Evolutionary conservation across 2,888 invertebrate species (phyloP).

Genomic region (Invenusta paracnida): DNA sequence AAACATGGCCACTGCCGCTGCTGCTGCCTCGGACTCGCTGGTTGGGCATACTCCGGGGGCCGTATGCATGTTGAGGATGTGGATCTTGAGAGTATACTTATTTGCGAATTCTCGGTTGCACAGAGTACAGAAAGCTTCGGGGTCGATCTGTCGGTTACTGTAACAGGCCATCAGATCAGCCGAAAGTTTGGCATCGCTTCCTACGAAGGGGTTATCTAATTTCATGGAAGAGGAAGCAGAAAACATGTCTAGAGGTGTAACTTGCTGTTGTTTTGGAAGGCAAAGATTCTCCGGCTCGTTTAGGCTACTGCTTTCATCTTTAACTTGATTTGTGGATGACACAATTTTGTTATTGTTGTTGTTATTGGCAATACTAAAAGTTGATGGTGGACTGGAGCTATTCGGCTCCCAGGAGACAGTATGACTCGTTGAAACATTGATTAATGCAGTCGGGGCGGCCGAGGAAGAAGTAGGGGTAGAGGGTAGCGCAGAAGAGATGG

Average conservation of each 20-base stretch:
- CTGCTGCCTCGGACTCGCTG: background rate
- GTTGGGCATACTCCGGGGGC: no score
- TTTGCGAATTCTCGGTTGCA: constrained; percentile 62
- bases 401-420: background rate
- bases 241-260: background rate
- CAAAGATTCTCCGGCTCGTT: constrained; percentile 17
- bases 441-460: background rate
- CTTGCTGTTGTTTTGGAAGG: background rate
- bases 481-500: background rate
- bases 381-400: background rate
- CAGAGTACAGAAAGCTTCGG: constrained; percentile 61
- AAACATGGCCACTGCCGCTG: background rate
- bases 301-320: no score
- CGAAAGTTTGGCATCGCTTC: background rate
- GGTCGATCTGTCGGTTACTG: background rate
- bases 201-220: background rate
- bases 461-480: background rate
- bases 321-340: background rate
- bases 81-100: constrained; percentile 62
- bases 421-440: background rate
- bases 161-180: background rate
- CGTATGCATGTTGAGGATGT: constrained; percentile 60
- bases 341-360: background rate
- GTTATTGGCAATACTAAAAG: background rate
- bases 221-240: background rate